These are phyloP conservation scores for Lipophrys pholis DNA, from an alignment of 2,113 vertebrate genomes.

Conservation along the genomic window DNA sequence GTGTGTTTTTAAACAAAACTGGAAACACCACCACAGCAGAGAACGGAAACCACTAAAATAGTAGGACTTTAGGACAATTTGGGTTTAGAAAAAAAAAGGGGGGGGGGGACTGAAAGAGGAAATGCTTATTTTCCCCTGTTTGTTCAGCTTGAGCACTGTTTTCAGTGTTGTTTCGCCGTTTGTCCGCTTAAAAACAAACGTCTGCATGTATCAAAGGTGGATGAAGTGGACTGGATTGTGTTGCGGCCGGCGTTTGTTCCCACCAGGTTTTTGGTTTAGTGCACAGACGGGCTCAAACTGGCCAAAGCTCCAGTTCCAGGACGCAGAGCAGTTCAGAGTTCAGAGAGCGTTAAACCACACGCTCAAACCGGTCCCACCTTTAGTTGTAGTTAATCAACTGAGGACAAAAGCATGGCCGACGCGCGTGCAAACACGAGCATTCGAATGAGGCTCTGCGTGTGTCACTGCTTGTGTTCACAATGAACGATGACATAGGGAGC, in stretches of 20 bases:
- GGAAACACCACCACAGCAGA: constrained; percentile 14
- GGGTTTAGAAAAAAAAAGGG: constrained; percentile 2
- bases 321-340: constrained; percentile 4
- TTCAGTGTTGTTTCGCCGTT: neutral
- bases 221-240: neutral
- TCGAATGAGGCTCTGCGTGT: no score
- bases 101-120: constrained; percentile 62
- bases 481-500: no score
- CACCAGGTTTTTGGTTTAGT: neutral
- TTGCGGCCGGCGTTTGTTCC: neutral
- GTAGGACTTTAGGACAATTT: constrained; percentile 9
- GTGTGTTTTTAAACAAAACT: constrained; percentile 28
- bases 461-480: no score
- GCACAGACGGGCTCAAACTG: neutral
- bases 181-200: neutral
- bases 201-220: neutral
- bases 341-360: neutral
- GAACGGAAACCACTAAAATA: neutral
- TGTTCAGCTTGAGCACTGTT: constrained; percentile 25
- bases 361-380: no score
- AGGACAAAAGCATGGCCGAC: no score
- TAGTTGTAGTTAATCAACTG: no score
- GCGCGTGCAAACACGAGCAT: no score
- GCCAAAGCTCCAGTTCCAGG: neutral
- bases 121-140: constrained; percentile 29